Percentiles rank a stretch among this genome's conserved stretches.
These are phyloP conservation scores for Trachops cirrhosus DNA, from an alignment of 2,797 vertebrate genomes.

Conservation along the genomic window DNA sequence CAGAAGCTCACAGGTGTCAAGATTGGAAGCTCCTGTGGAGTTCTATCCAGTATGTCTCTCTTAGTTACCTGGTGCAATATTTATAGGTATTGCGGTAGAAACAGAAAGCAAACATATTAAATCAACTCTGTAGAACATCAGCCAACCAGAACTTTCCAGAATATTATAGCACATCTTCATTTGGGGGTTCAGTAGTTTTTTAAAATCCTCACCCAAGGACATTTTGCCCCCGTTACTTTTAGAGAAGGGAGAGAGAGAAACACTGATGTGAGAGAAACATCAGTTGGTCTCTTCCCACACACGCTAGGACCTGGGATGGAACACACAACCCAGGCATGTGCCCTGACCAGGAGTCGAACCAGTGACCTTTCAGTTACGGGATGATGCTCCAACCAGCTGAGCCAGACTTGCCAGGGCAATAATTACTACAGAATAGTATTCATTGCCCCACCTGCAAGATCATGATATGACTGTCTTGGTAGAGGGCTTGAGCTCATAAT, in stretches of 20 bases:
- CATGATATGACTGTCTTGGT: neutral
- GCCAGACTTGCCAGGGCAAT: neutral
- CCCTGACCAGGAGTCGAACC: neutral
- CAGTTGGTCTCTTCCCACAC: neutral
- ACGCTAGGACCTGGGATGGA: neutral
- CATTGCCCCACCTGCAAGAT: neutral
- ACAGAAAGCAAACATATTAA: neutral
- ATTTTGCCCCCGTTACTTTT: neutral
- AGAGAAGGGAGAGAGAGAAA: neutral
- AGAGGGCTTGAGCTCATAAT: neutral
- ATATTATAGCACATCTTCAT: neutral
- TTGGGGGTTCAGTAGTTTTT: neutral
- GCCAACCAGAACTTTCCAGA: neutral
- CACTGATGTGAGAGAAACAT: neutral
- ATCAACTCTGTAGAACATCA: neutral
- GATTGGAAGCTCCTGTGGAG: neutral
- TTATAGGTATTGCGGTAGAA: neutral
- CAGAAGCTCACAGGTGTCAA: neutral
- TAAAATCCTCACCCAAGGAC: neutral
- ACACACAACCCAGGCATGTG: neutral
- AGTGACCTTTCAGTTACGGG: neutral
- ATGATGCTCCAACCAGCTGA: neutral
- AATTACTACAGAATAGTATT: neutral
- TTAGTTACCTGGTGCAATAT: neutral
- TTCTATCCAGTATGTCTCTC: neutral